phyloP scores from a whole-genome alignment of 1,140 invertebrate genomes.

The Lepidotrigona ventralis region DNA sequence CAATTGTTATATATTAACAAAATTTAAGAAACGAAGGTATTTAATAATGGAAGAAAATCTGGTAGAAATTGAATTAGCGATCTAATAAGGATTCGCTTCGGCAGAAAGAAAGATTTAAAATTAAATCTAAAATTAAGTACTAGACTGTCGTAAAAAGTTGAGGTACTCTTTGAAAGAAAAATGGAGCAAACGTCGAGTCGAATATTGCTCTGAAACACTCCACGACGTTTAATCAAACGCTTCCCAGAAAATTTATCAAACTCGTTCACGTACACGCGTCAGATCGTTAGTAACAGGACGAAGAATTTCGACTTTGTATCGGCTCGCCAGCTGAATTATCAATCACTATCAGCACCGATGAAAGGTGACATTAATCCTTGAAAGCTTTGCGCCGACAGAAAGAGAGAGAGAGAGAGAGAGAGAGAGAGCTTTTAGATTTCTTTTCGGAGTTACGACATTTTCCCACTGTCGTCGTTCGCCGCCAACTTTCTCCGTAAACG shows the following conservation, averaged over 20 bases:
- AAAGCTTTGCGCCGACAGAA: neutral
- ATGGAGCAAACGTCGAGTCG: too few relatives aligned
- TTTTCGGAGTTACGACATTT: slow-evolving; percentile 24
- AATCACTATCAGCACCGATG: slow-evolving; percentile 21
- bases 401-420: neutral
- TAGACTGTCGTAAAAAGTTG: too few relatives aligned
- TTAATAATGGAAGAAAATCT: too few relatives aligned
- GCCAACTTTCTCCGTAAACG: neutral
- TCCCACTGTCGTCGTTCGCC: neutral
- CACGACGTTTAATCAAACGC: neutral
- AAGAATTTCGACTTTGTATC: neutral
- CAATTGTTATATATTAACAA: too few relatives aligned
- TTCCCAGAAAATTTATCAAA: neutral
- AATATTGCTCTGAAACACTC: too few relatives aligned
- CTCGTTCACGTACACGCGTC: neutral
- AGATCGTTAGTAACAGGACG: neutral
- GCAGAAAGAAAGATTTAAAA: too few relatives aligned
- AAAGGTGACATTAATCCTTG: slow-evolving; percentile 31
- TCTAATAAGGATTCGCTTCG: too few relatives aligned
- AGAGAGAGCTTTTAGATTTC: slow-evolving; percentile 21
- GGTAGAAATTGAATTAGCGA: too few relatives aligned
- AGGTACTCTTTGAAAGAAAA: too few relatives aligned
- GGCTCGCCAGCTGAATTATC: slow-evolving; percentile 17
- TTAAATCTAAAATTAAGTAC: too few relatives aligned
- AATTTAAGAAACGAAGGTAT: too few relatives aligned